phyloP scores from a whole-genome alignment of 2,113 vertebrate genomes.

The Lycaon pictus region DNA sequence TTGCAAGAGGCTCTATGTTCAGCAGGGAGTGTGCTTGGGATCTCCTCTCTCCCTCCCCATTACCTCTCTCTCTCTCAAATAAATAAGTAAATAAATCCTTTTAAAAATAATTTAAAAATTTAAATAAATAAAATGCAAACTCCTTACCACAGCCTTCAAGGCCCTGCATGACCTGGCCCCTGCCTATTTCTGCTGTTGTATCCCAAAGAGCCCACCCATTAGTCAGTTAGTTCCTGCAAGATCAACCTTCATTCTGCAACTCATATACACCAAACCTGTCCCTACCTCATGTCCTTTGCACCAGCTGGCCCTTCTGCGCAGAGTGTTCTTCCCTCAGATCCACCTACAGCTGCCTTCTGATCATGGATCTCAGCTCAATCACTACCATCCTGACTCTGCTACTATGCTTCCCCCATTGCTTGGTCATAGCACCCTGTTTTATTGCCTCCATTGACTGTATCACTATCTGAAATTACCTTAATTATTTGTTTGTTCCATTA shows the following conservation, averaged over 20 bases:
- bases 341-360: neutral
- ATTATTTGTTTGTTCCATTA: neutral
- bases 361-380: neutral
- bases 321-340: neutral
- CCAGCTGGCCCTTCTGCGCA: neutral
- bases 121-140: neutral
- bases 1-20: neutral
- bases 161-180: neutral
- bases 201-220: neutral
- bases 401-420: neutral
- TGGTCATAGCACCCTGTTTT: neutral
- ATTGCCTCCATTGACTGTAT: neutral
- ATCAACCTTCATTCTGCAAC: neutral
- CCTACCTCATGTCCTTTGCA: neutral
- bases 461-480: neutral
- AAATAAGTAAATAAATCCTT: no score
- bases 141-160: neutral
- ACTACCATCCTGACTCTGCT: neutral
- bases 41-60: neutral
- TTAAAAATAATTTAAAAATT: neutral
- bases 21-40: neutral
- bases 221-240: neutral
- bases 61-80: neutral
- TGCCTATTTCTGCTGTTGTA: neutral
- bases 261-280: neutral